phyloP scores from a whole-genome alignment of 2,888 invertebrate genomes.

The Thymelicus acteon region DNA sequence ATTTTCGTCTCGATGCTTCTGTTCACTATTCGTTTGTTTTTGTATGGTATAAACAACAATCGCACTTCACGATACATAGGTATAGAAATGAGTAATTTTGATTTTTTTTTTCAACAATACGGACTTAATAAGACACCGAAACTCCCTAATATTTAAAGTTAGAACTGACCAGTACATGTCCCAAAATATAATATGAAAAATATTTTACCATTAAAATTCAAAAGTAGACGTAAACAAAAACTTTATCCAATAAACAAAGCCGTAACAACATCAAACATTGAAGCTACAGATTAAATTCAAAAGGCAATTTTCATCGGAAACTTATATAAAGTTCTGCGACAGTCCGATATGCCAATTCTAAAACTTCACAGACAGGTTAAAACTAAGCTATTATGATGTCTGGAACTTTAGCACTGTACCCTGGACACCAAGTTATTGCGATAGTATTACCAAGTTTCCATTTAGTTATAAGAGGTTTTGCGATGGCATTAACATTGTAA shows the following conservation, averaged over 20 bases:
- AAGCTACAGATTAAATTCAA: constrained; percentile 31
- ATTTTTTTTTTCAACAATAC: too few species aligned
- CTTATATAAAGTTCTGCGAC: constrained; percentile 35
- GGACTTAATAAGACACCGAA: too few species aligned
- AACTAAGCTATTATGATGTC: constrained; percentile 28
- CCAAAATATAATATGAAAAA: too few species aligned
- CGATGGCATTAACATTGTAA: background rate
- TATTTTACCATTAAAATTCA: background rate
- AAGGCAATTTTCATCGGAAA: constrained; percentile 33
- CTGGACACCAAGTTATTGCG: constrained; percentile 9
- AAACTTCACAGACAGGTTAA: constrained; percentile 48
- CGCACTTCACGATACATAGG: too few species aligned
- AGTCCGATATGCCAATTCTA: constrained; percentile 50
- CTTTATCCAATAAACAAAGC: constrained; percentile 28
- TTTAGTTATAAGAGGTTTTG: background rate
- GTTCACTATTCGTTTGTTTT: too few species aligned
- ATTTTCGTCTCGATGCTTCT: too few species aligned
- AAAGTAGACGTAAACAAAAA: constrained; percentile 19
- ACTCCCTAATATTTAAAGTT: too few species aligned
- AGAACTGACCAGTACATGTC: too few species aligned
- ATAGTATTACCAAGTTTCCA: background rate
- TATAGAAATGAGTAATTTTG: too few species aligned
- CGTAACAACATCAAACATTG: constrained; percentile 27
- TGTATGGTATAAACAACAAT: too few species aligned
- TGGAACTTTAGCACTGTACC: constrained; percentile 17